These are phyloP conservation scores for Spea multiplicata DNA, from an alignment of 2,113 vertebrate species.

Conservation along the genomic window DNA sequence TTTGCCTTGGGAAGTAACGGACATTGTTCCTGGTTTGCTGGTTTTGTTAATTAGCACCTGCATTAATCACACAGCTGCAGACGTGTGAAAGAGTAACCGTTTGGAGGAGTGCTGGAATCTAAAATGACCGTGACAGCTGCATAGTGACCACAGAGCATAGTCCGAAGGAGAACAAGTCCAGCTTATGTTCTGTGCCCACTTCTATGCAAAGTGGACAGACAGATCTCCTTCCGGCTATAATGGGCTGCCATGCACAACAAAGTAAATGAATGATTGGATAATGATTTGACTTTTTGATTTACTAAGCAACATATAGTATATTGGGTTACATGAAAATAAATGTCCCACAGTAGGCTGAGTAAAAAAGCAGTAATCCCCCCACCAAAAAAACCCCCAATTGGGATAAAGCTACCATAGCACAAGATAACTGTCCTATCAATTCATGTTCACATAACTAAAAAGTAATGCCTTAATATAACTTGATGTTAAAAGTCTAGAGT, in stretches of 20 bases:
- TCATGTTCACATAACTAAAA: too few species aligned
- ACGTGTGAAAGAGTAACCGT: conserved; percentile 29
- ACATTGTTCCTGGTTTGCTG: conserved; percentile 5
- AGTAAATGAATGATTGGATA: background rate
- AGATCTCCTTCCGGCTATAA: background rate
- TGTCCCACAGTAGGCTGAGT: too few species aligned
- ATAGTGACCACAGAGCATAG: conserved; percentile 28
- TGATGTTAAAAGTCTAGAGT: too few species aligned
- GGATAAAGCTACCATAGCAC: too few species aligned
- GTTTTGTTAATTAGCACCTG: conserved; percentile 36
- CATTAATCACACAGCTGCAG: conserved; percentile 46
- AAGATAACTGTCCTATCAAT: too few species aligned
- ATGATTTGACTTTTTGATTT: too few species aligned
- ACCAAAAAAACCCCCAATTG: too few species aligned
- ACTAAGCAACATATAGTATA: too few species aligned
- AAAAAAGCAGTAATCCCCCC: too few species aligned
- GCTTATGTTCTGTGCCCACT: conserved; percentile 10
- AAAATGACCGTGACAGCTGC: conserved; percentile 37
- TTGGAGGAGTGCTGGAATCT: conserved; percentile 32
- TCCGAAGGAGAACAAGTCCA: background rate
- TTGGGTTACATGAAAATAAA: too few species aligned
- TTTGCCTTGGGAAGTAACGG: conserved; percentile 6
- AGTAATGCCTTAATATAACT: too few species aligned
- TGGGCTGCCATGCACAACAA: background rate
- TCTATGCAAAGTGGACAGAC: conserved; percentile 4